phyloP scores from a whole-genome alignment of 1,140 invertebrate species.

The Orussus abietinus region DNA sequence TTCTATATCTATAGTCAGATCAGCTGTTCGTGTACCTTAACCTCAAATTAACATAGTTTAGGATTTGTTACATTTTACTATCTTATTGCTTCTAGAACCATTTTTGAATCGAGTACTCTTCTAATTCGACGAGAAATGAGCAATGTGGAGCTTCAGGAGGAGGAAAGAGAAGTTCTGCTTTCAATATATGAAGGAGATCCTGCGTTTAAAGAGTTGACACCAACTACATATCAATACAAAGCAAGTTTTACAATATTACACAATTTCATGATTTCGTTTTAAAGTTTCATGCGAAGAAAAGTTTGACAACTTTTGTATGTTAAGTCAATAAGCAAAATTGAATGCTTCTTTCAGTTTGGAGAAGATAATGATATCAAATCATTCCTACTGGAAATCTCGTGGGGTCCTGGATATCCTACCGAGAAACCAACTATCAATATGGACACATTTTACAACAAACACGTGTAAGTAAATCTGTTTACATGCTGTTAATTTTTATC shows the following conservation, averaged over 20 bases:
- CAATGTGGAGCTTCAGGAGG: conserved; percentile 69
- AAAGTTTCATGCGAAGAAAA: conserved; percentile 3
- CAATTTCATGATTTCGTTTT: conserved; percentile 1
- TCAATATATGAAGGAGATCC: conserved; percentile 94
- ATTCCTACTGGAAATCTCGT: conserved; percentile 83
- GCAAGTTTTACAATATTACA: conserved; percentile 52
- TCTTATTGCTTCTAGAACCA: too few species aligned
- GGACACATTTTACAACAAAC: conserved; percentile 91
- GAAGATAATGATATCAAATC: conserved; percentile 76
- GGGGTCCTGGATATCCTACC: conserved; percentile 81
- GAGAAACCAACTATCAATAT: conserved; percentile 78
- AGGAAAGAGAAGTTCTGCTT: conserved; percentile 84
- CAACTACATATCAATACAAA: conserved; percentile 86
- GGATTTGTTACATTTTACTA: too few species aligned
- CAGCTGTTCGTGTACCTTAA: too few species aligned
- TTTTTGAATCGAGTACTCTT: too few species aligned
- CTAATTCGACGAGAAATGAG: too few species aligned
- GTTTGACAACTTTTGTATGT: not conserved
- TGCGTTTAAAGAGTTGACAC: conserved; percentile 76
- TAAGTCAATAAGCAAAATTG: conserved; percentile 4
- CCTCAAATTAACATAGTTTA: too few species aligned
- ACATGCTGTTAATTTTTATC: conserved; percentile 16
- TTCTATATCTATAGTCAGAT: too few species aligned
- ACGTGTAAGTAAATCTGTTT: conserved; percentile 68
- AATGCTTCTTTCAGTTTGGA: conserved; percentile 66